These are phyloP conservation scores for Psittacula cyanocephala DNA, from an alignment of 2,113 vertebrate genomes.

Conservation along the genomic window DNA sequence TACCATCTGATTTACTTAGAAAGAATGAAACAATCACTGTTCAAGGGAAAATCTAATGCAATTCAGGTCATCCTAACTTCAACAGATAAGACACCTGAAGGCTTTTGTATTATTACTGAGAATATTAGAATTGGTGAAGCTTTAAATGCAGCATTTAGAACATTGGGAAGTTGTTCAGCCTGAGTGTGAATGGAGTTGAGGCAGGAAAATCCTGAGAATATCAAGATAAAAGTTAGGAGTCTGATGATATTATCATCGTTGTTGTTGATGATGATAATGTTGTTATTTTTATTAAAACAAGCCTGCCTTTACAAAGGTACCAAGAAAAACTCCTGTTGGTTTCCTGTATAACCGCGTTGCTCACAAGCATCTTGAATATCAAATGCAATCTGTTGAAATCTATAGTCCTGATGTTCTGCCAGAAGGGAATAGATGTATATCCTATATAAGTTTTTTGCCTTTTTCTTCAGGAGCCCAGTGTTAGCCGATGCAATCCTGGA, in stretches of 20 bases:
- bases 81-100: not conserved
- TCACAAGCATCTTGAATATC: not conserved
- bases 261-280: not conserved
- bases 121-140: not conserved
- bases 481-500: not conserved
- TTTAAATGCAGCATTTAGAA: not conserved
- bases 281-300: not conserved
- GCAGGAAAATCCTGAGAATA: not conserved
- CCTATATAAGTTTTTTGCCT: not conserved
- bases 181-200: not conserved
- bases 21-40: not conserved
- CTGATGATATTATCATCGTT: not conserved
- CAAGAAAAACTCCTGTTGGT: not conserved
- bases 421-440: not conserved
- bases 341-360: not conserved
- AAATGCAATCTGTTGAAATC: not conserved
- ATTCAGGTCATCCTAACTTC: not conserved
- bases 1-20: slow-evolving; percentile 6
- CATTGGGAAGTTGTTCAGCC: not conserved
- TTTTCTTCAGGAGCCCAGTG: not conserved
- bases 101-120: slow-evolving; percentile 8
- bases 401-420: not conserved
- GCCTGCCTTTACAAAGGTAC: not conserved
- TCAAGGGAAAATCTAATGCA: slow-evolving; percentile 6
- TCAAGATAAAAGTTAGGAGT: not conserved